These are phyloP conservation scores for Pteropus rufus DNA, from an alignment of 2,797 vertebrate genomes.

Conservation along the genomic window DNA sequence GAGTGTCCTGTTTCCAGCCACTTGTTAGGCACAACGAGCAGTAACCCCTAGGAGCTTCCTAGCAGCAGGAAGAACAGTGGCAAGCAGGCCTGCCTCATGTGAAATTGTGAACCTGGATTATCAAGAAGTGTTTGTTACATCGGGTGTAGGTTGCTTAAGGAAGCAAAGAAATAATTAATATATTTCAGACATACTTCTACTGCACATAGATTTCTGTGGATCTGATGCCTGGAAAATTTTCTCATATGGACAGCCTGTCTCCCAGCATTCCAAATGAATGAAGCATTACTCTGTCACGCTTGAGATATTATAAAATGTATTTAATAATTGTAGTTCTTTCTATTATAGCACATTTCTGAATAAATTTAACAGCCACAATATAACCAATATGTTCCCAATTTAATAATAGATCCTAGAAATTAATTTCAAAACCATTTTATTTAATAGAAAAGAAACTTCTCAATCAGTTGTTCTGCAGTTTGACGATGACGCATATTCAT, in stretches of 20 bases:
- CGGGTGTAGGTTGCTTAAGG: not conserved
- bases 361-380: not conserved
- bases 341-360: not conserved
- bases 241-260: not conserved
- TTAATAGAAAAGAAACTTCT: not conserved
- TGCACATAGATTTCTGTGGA: not conserved
- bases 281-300: not conserved
- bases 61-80: too few species aligned
- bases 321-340: slow-evolving; percentile 5
- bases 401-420: not conserved
- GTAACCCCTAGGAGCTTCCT: not conserved
- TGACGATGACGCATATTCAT: not conserved
- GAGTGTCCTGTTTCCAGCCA: not conserved
- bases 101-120: not conserved
- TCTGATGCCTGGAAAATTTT: not conserved
- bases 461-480: not conserved
- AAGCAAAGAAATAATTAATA: not conserved
- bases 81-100: not conserved
- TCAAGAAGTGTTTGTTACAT: not conserved
- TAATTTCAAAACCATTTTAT: slow-evolving; percentile 34
- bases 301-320: not conserved
- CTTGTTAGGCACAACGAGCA: not conserved
- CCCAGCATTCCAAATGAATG: not conserved
- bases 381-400: not conserved
- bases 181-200: slow-evolving; percentile 22